Base-by-base conservation (phyloP, 2,113 vertebrate genomes). In the Typhlomys cinereus region DNA sequence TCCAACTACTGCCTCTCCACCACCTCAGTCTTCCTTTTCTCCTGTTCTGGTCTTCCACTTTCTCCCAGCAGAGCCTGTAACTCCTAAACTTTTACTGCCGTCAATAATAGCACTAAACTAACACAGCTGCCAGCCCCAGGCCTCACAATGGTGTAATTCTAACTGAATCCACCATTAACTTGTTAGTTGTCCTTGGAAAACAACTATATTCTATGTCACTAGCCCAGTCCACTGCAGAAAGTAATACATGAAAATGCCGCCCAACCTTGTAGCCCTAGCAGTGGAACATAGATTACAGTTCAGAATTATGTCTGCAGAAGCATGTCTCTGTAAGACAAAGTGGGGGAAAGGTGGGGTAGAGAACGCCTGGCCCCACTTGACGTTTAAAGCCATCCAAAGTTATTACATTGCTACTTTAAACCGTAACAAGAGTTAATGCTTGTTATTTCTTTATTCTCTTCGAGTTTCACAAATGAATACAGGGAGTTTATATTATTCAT, bases 81-180 rank as follows among this genome's bases (percentile, higher is more conserved):
- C 27, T 69, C 46, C 39, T 88, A 90, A 94, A 93, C 41, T 79
- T 96, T 93, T 89, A 91, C 59, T 74, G 74, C 44, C 44, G 41
- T 36, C 67, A 50, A 15, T 82, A 79, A 94, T 7, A 17, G 25
- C 59, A 62, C 39, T 79, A 82, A 91, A 62, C 52, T 82, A 79
- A 85, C 64, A 83, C 29, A 94, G 70, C 69, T 93, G 67, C 54
- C 64, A 74, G 82, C 41, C 44, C 4, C 2, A 4, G 13, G n/a
- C 39, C 76, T 69, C 36, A 78, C 41, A 94, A 80, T 31, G 82
- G 73, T 76, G 61, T 57, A 69, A 88, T 75, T 89, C 57, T 78
- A 89, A 50, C 2, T 74, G 39, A 76, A 78, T 46, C 44, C 29
- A 71, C 20, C 85, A 62, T 82, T 52, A 89, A 89, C 46, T 70